These are phyloP conservation scores for Girardia tigrina DNA, from an alignment of 2,888 invertebrate genomes.

Conservation along the genomic window DNA sequence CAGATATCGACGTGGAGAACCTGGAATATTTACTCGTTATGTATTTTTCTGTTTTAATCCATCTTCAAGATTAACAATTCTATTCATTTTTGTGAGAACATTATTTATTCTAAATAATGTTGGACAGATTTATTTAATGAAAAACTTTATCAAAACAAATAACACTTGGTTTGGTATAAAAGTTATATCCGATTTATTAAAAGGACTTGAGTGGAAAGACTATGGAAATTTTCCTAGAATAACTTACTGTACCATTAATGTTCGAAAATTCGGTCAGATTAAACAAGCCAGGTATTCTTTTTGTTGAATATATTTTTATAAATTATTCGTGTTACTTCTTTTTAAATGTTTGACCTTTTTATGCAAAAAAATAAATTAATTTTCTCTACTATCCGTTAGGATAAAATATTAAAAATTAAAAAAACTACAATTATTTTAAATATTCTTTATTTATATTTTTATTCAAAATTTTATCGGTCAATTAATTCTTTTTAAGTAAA, in stretches of 20 bases:
- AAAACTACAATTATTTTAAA: no score
- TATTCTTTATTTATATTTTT: no score
- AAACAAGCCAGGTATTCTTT: slow-evolving; percentile 31
- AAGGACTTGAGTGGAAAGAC: slow-evolving; percentile 33
- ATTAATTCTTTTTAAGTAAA: no score
- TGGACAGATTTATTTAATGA: slow-evolving; percentile 36
- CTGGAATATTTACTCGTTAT: slow-evolving; percentile 21
- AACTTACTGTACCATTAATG: slow-evolving; percentile 35
- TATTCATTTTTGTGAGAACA: slow-evolving; percentile 32
- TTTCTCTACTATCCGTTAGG: no score
- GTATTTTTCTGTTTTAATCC: slow-evolving; percentile 33
- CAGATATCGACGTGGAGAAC: slow-evolving; percentile 28
- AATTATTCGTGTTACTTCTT: no score
- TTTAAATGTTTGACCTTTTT: no score
- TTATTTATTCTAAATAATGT: slow-evolving; percentile 32
- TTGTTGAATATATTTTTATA: no score
- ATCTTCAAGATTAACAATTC: slow-evolving; percentile 27
- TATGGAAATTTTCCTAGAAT: slow-evolving; percentile 37
- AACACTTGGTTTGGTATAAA: slow-evolving; percentile 34
- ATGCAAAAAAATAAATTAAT: no score
- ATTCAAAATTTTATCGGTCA: no score
- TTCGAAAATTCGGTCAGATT: slow-evolving; percentile 33
- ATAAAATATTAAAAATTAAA: no score
- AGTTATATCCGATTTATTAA: slow-evolving; percentile 29
- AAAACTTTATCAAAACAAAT: slow-evolving; percentile 35